Conservation (phyloP, 2,797 vertebrate genomes). For the Eutrigla gurnardus region DNA sequence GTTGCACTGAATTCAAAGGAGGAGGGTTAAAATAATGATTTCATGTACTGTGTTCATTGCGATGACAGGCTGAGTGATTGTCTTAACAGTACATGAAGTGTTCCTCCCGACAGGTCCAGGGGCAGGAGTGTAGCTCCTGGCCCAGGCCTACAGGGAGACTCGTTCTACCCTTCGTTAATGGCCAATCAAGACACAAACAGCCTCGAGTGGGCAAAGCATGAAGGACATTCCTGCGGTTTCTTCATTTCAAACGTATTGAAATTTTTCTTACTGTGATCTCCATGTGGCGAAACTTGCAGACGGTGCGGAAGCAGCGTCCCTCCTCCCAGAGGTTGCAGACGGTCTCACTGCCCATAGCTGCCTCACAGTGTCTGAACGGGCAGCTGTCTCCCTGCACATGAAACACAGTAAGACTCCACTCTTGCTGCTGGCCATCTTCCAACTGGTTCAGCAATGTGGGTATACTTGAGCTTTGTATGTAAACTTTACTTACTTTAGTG, state of each 20-base stretch:
- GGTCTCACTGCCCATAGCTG: constrained; percentile 92
- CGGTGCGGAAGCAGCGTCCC: constrained; percentile 90
- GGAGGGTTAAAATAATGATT: background rate
- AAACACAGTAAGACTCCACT: background rate
- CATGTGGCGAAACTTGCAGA: constrained; percentile 98
- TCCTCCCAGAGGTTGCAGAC: constrained; percentile 95
- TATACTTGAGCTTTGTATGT: background rate
- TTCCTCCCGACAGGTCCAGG: constrained; percentile 32
- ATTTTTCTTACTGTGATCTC: constrained; percentile 90
- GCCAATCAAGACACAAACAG: constrained; percentile 42
- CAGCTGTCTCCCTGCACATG: constrained; percentile 90
- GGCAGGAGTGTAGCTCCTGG: constrained; percentile 10
- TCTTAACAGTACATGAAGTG: background rate
- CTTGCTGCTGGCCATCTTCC: constrained; percentile 2
- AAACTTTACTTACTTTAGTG: constrained; percentile 84
- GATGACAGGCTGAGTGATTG: too few relatives aligned
- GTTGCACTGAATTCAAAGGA: background rate
- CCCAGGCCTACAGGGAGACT: constrained; percentile 6
- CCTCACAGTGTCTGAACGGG: constrained; percentile 94
- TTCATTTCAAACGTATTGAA: background rate
- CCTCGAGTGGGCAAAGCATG: constrained; percentile 39
- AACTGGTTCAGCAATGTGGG: background rate
- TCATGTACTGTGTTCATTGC: background rate
- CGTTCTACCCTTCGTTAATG: constrained; percentile 34
- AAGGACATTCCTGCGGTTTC: background rate